These are phyloP conservation scores for Lasioglossum zephyrum DNA, from an alignment of 2,888 invertebrate genomes.

Conservation along the genomic window DNA sequence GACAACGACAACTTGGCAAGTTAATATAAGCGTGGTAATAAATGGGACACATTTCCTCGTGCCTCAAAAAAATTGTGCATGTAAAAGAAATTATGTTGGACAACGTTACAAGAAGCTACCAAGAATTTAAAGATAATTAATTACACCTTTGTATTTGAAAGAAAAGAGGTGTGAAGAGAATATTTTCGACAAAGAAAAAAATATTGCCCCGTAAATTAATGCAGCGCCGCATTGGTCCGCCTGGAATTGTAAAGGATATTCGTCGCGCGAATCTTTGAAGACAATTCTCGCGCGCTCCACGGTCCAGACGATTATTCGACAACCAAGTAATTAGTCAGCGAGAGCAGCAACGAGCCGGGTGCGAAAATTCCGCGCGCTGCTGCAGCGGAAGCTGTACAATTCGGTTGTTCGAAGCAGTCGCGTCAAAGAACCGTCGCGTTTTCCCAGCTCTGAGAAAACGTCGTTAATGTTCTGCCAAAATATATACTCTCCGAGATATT, in stretches of 20 bases:
- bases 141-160: too few relatives aligned
- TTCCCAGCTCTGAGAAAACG: not conserved
- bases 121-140: too few relatives aligned
- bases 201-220: not conserved
- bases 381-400: not conserved
- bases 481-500: too few relatives aligned
- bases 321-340: constrained; percentile 41
- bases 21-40: too few relatives aligned
- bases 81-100: too few relatives aligned
- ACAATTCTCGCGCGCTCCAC: constrained; percentile 20
- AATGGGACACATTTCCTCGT: too few relatives aligned
- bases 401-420: not conserved
- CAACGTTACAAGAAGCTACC: too few relatives aligned
- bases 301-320: constrained; percentile 36
- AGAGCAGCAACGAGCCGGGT: not conserved
- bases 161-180: too few relatives aligned
- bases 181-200: not conserved
- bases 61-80: too few relatives aligned
- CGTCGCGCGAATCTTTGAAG: constrained; percentile 16
- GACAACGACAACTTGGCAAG: too few relatives aligned
- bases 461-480: too few relatives aligned
- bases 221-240: too few relatives aligned
- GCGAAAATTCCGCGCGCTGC: not conserved
- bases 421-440: not conserved
- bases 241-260: constrained; percentile 7